phyloP scores from a whole-genome alignment of 2,888 invertebrate species.

The Diarsia mendica region DNA sequence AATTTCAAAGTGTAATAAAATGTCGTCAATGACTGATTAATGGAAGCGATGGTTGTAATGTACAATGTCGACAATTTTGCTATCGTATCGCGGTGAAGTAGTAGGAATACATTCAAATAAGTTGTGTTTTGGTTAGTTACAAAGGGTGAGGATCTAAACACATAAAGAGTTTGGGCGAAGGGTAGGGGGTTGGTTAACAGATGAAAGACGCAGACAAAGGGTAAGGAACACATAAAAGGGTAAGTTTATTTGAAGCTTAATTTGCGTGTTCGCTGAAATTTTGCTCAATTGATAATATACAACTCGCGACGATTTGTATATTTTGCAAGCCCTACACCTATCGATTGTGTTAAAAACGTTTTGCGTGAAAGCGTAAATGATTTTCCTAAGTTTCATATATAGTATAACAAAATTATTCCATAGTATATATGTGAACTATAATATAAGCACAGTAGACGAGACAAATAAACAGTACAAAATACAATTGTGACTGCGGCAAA shows the following conservation, averaged over 20 bases:
- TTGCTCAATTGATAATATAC: conserved; percentile 87
- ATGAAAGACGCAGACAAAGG: conserved; percentile 96
- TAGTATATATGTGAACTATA: conserved; percentile 84
- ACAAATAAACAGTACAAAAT: conserved; percentile 89
- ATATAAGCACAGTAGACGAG: conserved; percentile 90
- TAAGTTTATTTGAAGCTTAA: conserved; percentile 90
- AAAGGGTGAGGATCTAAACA: conserved; percentile 89
- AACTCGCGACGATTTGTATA: conserved; percentile 86
- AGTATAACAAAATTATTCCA: conserved; percentile 87
- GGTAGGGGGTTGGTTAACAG: conserved; percentile 91
- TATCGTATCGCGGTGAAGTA: conserved; percentile 84
- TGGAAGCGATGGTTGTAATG: conserved; percentile 88
- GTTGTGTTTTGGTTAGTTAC: conserved; percentile 89
- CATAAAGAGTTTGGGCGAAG: conserved; percentile 89
- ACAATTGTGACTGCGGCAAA: conserved; percentile 87
- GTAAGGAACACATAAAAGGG: conserved; percentile 92
- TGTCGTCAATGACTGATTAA: conserved; percentile 82
- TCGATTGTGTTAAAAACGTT: conserved; percentile 87
- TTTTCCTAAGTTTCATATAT: conserved; percentile 89
- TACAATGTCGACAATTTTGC: conserved; percentile 86
- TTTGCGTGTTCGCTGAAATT: conserved; percentile 90
- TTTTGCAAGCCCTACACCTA: conserved; percentile 87
- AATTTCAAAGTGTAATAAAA: conserved; percentile 82
- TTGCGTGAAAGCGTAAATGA: conserved; percentile 91
- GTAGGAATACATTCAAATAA: conserved; percentile 87